Evolutionary conservation across 2,797 vertebrate genomes (phyloP).

Genomic region (Crenuchus spilurus): DNA sequence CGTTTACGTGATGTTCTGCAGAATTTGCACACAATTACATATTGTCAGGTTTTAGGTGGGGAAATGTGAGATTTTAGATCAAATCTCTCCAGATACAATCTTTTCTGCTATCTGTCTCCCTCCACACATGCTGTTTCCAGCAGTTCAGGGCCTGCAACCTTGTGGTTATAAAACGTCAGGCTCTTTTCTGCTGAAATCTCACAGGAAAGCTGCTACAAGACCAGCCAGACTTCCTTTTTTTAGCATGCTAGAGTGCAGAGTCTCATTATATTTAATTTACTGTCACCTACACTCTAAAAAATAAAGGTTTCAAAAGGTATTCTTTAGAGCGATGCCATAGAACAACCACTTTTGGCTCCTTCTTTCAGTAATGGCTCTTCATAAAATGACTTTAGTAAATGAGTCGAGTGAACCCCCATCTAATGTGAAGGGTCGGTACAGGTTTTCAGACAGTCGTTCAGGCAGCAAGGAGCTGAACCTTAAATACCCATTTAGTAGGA

Average conservation of each 20-base stretch:
- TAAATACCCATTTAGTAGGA: too few species aligned
- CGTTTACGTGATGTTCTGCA: background rate
- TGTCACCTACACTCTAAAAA: too few species aligned
- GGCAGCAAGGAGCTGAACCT: too few species aligned
- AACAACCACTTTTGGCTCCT: too few species aligned
- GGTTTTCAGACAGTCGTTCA: too few species aligned
- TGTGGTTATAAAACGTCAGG: constrained; percentile 27
- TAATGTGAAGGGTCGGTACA: too few species aligned
- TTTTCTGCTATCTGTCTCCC: background rate
- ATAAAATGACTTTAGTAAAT: too few species aligned
- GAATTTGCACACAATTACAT: constrained; percentile 7
- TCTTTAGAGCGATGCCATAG: too few species aligned
- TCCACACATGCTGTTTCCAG: background rate
- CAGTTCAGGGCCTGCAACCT: constrained; percentile 21
- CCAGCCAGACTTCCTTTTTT: background rate
- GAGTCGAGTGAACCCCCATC: too few species aligned
- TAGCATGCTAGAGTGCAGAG: background rate
- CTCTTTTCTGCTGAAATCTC: constrained; percentile 12
- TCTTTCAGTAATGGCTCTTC: too few species aligned
- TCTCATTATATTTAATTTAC: background rate
- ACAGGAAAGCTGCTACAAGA: background rate
- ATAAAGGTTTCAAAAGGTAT: too few species aligned
- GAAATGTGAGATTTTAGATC: constrained; percentile 10
- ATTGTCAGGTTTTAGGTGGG: constrained; percentile 14
- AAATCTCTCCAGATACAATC: constrained; percentile 4